phyloP scores from a whole-genome alignment of 2,797 vertebrate genomes.

The Pseudochromis fuscus region DNA sequence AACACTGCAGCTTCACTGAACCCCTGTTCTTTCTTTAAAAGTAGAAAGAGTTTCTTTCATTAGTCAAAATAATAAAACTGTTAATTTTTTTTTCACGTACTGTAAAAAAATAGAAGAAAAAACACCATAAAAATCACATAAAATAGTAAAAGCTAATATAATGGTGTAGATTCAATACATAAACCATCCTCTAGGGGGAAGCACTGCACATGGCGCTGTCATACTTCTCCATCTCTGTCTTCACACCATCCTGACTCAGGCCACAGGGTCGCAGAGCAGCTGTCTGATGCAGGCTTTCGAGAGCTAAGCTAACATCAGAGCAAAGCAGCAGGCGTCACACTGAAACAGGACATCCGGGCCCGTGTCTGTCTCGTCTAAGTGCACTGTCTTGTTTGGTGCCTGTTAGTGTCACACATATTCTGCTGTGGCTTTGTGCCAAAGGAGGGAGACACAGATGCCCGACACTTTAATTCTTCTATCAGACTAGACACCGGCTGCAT shows the following conservation, averaged over 20 bases:
- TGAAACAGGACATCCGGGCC: conserved; percentile 53
- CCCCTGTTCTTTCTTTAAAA: conserved; percentile 1
- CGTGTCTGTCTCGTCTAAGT: conserved; percentile 57
- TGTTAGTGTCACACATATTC: conserved; percentile 56
- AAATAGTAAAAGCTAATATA: conserved; percentile 22
- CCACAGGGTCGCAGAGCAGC: conserved; percentile 50
- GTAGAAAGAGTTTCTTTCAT: conserved; percentile 13
- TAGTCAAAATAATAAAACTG: conserved; percentile 2
- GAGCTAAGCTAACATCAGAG: conserved; percentile 42
- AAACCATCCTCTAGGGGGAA: conserved; percentile 77
- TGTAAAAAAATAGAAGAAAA: conserved; percentile 1
- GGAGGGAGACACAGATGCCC: conserved; percentile 37
- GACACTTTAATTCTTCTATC: conserved; percentile 47
- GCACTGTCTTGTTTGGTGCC: conserved; percentile 68
- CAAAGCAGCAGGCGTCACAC: conserved; percentile 27
- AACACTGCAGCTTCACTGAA: conserved; percentile 8
- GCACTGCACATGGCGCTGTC: conserved; percentile 54
- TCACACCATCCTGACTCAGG: conserved; percentile 42
- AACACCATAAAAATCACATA: background rate
- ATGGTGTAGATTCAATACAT: conserved; percentile 42
- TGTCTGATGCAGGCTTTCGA: conserved; percentile 36
- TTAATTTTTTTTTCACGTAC: background rate
- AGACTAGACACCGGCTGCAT: conserved; percentile 46
- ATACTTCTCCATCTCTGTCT: conserved; percentile 17
- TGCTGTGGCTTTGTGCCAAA: conserved; percentile 50